Conservation (phyloP, 2,113 vertebrate species). For the Globicephala melas region DNA sequence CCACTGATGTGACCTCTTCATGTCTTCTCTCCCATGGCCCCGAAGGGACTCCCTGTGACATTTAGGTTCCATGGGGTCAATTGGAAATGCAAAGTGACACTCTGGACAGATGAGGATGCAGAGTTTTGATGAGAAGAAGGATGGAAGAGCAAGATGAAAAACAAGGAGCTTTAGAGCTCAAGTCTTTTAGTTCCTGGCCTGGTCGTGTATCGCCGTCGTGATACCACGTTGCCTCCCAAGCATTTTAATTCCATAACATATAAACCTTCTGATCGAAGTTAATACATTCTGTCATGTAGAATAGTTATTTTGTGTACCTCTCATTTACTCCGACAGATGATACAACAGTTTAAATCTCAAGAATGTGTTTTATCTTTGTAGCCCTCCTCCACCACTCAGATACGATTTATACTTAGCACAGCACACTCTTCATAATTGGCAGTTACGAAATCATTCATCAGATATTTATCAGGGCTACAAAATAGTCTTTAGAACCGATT, state of each 20-base stretch:
- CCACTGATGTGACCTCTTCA: not conserved
- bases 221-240: not conserved
- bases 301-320: not conserved
- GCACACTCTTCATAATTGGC: not conserved
- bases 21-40: not conserved
- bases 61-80: not conserved
- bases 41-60: not conserved
- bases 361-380: not conserved
- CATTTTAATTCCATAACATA: not conserved
- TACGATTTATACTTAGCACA: not conserved
- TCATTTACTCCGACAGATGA: not conserved
- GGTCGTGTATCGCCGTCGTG: not conserved
- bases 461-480: slow-evolving; percentile 34
- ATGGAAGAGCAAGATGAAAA: not conserved
- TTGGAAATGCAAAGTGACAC: not conserved
- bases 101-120: not conserved
- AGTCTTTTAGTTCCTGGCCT: not conserved
- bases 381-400: too few species aligned
- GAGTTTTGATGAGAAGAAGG: not conserved
- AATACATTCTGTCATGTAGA: not conserved
- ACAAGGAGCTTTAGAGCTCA: not conserved
- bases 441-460: not conserved
- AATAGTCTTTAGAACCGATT: not conserved
- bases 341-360: not conserved
- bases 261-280: not conserved